phyloP scores from a whole-genome alignment of 2,797 vertebrate species.

The Esox masquinongy region DNA sequence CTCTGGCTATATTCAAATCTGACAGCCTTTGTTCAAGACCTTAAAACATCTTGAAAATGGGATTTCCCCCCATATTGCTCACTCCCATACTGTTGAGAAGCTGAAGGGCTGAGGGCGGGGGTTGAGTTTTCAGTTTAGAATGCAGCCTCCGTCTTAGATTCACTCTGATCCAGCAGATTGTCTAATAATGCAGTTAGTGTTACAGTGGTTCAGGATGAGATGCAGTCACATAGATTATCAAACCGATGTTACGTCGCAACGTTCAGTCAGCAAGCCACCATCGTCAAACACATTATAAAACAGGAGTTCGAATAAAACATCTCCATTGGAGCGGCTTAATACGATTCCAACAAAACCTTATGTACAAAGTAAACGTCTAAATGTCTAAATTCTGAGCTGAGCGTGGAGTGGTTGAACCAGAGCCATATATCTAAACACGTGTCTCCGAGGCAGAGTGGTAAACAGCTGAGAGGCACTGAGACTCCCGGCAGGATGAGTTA shows the following conservation, averaged over 20 bases:
- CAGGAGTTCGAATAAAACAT: slow-evolving; percentile 9
- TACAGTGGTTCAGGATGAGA: slow-evolving; percentile 2
- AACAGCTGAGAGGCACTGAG: not conserved
- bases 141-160: not conserved
- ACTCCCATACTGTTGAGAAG: not conserved
- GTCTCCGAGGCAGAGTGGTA: not conserved
- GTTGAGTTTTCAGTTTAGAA: not conserved
- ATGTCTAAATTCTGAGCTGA: not conserved
- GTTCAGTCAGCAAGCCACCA: slow-evolving; percentile 2
- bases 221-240: too few species aligned
- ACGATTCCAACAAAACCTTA: slow-evolving; percentile 16
- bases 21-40: not conserved
- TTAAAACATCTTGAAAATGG: not conserved
- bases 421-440: too few species aligned
- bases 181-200: slow-evolving; percentile 19
- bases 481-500: not conserved
- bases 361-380: slow-evolving; percentile 32
- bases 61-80: not conserved
- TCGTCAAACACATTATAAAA: not conserved
- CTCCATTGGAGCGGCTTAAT: slow-evolving; percentile 5
- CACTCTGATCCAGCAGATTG: slow-evolving; percentile 73
- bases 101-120: not conserved
- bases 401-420: not conserved
- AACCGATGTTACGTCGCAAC: not conserved
- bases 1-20: slow-evolving; percentile 9